A percentile compares a stretch with the other conserved stretches of the same genome.
Evolutionary conservation across 2,888 invertebrate genomes (phyloP).

Genomic region (Melanophora roralis): DNA sequence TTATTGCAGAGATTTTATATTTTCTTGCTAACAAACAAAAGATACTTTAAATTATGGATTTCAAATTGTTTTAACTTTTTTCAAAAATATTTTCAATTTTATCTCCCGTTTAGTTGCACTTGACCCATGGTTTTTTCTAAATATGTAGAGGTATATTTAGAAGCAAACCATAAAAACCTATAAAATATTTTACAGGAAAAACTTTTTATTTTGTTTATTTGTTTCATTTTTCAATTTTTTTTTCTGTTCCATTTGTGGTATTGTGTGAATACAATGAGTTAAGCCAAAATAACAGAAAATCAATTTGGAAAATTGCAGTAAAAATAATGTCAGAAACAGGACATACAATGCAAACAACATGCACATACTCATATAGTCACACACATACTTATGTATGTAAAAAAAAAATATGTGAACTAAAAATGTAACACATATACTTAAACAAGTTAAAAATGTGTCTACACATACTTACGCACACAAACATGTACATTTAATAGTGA

Average conservation of each 20-base stretch:
- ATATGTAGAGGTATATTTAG: no score
- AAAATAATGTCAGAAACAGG: conserved; percentile 63
- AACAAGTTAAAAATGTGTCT: background rate
- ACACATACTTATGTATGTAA: no score
- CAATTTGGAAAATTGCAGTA: conserved; percentile 61
- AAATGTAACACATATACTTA: conserved; percentile 15
- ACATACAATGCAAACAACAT: conserved; percentile 42
- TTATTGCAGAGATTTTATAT: no score
- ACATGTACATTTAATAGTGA: background rate
- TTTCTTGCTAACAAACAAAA: no score
- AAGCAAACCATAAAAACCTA: background rate
- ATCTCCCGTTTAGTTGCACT: background rate
- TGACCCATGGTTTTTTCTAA: background rate
- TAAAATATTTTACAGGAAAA: conserved; percentile 19
- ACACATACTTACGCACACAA: background rate
- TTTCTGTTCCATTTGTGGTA: conserved; percentile 30
- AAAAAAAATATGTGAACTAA: background rate
- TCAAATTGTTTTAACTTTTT: no score
- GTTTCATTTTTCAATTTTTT: background rate
- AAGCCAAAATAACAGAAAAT: conserved; percentile 60
- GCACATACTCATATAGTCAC: conserved; percentile 13
- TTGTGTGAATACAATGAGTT: conserved; percentile 43
- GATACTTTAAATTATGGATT: no score
- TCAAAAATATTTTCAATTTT: no score
- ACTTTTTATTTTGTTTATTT: conserved; percentile 29